Conservation (phyloP, 2,797 vertebrate genomes). For the Moxostoma hubbsi region DNA sequence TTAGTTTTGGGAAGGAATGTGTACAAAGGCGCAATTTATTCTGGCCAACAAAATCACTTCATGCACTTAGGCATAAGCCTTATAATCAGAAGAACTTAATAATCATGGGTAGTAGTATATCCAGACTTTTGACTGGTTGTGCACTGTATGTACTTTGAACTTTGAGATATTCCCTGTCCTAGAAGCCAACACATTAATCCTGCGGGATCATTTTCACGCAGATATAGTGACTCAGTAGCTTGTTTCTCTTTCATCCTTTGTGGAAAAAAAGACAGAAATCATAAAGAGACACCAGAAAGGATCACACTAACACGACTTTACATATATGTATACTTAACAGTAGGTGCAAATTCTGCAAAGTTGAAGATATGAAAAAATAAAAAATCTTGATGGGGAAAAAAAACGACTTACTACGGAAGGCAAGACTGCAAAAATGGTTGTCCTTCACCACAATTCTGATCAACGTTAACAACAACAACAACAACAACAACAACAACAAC, state of each 20-base stretch:
- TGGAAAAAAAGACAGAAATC: constrained; percentile 52
- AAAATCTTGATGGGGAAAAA: constrained; percentile 57
- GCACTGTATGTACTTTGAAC: background rate
- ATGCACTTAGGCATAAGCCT: no score
- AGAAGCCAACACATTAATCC: constrained; percentile 50
- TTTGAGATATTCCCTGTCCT: background rate
- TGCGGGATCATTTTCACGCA: constrained; percentile 50
- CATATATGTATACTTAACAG: constrained; percentile 71
- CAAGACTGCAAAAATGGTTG: constrained; percentile 69
- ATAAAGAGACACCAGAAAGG: constrained; percentile 57
- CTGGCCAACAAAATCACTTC: no score
- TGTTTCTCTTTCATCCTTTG: constrained; percentile 57
- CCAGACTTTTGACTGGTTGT: background rate
- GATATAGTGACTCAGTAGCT: constrained; percentile 65
- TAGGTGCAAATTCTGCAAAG: constrained; percentile 85
- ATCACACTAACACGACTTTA: constrained; percentile 67
- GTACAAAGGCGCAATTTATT: no score
- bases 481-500: constrained; percentile 41
- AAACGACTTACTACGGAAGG: constrained; percentile 43
- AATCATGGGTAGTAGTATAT: no score
- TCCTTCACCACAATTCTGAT: constrained; percentile 78
- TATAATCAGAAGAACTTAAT: no score
- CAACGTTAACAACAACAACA: constrained; percentile 44
- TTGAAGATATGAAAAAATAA: constrained; percentile 70
- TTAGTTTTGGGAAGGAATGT: no score